A percentile compares a stretch with the other conserved stretches of the same genome.
Conservation (phyloP, 2,113 vertebrate genomes). For the Cinclus mexicanus region DNA sequence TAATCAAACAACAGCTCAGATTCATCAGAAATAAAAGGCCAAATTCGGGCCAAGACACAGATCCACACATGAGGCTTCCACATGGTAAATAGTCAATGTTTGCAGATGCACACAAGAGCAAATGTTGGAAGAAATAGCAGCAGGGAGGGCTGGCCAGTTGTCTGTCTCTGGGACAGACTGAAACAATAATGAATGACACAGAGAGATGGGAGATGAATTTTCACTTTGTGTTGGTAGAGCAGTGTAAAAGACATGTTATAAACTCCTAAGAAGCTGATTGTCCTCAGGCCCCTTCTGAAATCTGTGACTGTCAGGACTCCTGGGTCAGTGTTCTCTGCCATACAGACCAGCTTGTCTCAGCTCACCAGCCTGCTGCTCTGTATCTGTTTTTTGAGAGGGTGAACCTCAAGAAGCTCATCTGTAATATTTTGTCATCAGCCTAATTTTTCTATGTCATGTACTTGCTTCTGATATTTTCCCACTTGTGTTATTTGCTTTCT, state of each 20-base stretch:
- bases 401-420: not conserved
- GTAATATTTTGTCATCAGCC: not conserved
- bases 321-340: not conserved
- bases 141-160: not conserved
- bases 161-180: not conserved
- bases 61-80: not conserved
- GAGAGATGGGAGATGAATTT: not conserved
- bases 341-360: not conserved
- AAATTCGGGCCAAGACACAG: not conserved
- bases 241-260: not conserved
- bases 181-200: not conserved
- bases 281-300: not conserved
- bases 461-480: conserved; percentile 30
- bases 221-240: not conserved
- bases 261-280: not conserved
- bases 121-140: not conserved
- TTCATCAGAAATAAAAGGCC: not conserved
- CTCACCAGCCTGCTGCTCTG: not conserved
- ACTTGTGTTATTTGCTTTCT: conserved; percentile 61
- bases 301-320: not conserved
- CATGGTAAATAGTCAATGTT: not conserved
- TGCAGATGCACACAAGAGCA: not conserved
- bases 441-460: not conserved
- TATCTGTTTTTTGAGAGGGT: not conserved
- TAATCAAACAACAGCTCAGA: not conserved